These are phyloP conservation scores for Sceloporus undulatus DNA, from an alignment of 2,113 vertebrate species.

Conservation along the genomic window DNA sequence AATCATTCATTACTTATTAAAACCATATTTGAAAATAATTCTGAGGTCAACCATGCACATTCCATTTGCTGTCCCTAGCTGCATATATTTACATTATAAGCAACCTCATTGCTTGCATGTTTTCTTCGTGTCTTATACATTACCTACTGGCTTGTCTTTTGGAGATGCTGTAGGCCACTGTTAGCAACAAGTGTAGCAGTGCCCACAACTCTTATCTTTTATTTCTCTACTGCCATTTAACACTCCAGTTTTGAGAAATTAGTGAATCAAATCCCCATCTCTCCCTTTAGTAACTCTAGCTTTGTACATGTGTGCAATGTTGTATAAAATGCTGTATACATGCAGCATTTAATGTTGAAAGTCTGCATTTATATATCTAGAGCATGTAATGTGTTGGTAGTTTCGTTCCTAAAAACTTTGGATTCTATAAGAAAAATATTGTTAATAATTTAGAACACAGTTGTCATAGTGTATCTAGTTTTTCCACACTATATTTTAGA, in stretches of 20 bases:
- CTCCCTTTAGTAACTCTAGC: neutral
- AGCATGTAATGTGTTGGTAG: too few relatives aligned
- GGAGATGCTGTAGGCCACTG: neutral
- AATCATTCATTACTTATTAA: constrained; percentile 41
- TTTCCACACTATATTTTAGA: too few relatives aligned
- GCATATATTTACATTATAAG: constrained; percentile 44
- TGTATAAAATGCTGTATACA: neutral
- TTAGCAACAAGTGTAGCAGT: neutral
- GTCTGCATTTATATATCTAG: neutral
- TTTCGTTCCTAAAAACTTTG: too few relatives aligned
- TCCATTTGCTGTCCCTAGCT: constrained; percentile 26
- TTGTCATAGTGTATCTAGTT: neutral
- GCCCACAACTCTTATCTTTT: constrained; percentile 26
- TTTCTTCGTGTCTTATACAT: constrained; percentile 12
- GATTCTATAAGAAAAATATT: too few relatives aligned
- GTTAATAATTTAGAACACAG: too few relatives aligned
- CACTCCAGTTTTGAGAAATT: constrained; percentile 16
- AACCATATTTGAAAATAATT: constrained; percentile 27
- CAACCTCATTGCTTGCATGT: neutral
- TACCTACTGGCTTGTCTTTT: neutral
- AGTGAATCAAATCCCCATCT: neutral
- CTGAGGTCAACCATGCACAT: constrained; percentile 26
- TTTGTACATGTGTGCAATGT: neutral
- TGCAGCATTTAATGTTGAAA: neutral
- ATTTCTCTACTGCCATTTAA: neutral